Evolutionary conservation across 2,113 vertebrate species (phyloP).

Genomic region (Camelus dromedarius): DNA sequence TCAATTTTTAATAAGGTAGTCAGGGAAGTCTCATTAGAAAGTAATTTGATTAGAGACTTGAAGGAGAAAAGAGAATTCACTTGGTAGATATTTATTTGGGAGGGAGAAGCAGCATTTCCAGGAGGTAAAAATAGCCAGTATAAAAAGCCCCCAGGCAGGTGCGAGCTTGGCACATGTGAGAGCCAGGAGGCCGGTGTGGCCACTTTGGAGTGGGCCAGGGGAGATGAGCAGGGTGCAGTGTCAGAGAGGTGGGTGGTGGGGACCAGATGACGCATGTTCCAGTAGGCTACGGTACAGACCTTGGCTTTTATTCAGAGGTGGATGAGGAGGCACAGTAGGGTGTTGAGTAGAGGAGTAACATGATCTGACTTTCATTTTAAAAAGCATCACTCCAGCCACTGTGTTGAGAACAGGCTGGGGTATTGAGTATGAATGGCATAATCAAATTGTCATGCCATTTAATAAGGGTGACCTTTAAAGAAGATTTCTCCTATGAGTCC

Average conservation of each 20-base stretch:
- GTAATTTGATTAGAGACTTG: background rate
- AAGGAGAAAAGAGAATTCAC: background rate
- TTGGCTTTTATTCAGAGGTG: slow-evolving; percentile 3
- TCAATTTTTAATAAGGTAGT: background rate
- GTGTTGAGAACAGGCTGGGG: slow-evolving; percentile 37
- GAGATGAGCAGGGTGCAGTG: rapidly evolving
- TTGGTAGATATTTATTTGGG: background rate
- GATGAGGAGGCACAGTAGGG: background rate
- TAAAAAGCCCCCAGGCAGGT: background rate
- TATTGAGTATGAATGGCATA: slow-evolving; percentile 61
- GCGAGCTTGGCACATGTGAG: background rate
- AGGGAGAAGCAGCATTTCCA: background rate
- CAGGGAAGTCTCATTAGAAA: background rate
- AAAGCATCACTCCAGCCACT: slow-evolving; percentile 7
- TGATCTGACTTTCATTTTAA: slow-evolving; percentile 56
- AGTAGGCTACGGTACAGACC: background rate
- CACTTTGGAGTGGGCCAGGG: background rate
- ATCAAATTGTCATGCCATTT: slow-evolving; percentile 79
- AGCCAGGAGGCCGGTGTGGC: too few species aligned
- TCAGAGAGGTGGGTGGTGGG: too few species aligned
- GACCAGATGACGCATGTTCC: background rate
- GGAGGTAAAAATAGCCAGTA: background rate
- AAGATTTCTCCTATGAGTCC: slow-evolving; percentile 69
- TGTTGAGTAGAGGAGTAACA: background rate
- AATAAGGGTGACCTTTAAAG: slow-evolving; percentile 82